These are phyloP conservation scores for Rhagoletis zephyria DNA, from an alignment of 1,140 invertebrate species.

Conservation along the genomic window DNA sequence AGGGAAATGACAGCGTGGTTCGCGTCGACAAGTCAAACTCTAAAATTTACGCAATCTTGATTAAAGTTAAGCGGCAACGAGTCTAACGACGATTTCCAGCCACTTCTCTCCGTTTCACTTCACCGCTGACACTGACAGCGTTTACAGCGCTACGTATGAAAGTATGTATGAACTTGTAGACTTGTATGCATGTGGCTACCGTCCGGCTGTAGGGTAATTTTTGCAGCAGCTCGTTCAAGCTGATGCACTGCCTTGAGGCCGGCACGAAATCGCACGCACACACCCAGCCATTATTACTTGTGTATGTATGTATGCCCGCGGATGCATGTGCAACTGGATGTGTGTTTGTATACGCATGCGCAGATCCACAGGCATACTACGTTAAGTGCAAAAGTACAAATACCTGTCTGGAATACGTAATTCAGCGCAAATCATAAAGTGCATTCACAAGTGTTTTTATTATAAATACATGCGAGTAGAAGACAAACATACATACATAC, in stretches of 20 bases:
- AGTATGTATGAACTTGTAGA: not conserved
- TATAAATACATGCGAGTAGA: not conserved
- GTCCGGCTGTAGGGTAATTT: conserved; percentile 49
- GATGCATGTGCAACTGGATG: not conserved
- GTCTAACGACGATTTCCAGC: conserved; percentile 22
- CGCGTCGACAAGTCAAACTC: conserved; percentile 42
- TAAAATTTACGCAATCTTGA: conserved; percentile 45
- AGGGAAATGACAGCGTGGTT: conserved; percentile 30
- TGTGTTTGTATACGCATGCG: conserved; percentile 35
- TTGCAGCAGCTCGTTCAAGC: conserved; percentile 8
- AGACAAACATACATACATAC: not conserved
- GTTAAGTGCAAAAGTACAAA: conserved; percentile 73
- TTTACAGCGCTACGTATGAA: not conserved
- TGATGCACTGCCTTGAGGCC: not conserved
- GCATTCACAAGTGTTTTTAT: conserved; percentile 27
- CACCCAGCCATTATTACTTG: not conserved
- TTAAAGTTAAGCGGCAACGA: conserved; percentile 45
- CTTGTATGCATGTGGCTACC: not conserved
- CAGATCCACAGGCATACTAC: conserved; percentile 57
- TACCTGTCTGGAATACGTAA: conserved; percentile 70
- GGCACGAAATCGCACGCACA: not conserved
- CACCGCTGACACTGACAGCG: not conserved
- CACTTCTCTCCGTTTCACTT: conserved; percentile 9
- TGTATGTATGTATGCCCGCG: not conserved
- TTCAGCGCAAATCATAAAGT: conserved; percentile 46